These are phyloP conservation scores for Daktulosphaira vitifoliae DNA, from an alignment of 1,140 invertebrate species.

Conservation along the genomic window DNA sequence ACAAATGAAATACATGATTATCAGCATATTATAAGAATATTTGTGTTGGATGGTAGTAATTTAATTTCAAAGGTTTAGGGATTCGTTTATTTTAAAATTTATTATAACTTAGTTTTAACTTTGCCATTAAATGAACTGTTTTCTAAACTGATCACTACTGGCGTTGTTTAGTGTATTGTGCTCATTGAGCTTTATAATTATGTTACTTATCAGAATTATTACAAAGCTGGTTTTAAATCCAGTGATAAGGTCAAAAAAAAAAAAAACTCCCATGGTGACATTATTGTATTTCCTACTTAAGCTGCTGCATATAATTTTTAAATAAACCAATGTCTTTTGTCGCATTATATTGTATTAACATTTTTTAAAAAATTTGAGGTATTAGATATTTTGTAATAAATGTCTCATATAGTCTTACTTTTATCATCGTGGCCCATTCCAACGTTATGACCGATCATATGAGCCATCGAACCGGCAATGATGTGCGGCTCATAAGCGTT, in stretches of 20 bases:
- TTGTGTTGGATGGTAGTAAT: not conserved
- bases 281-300: not conserved
- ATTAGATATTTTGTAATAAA: not conserved
- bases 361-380: too few species aligned
- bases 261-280: not conserved
- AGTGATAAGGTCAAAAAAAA: slow-evolving; percentile 1
- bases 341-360: too few species aligned
- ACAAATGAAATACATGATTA: too few species aligned
- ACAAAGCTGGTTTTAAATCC: not conserved
- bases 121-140: not conserved
- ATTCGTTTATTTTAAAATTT: not conserved
- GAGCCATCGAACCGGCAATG: slow-evolving; percentile 83
- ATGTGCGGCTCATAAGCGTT: slow-evolving; percentile 90
- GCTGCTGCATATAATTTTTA: too few species aligned
- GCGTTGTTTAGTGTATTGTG: slow-evolving; percentile 6
- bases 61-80: slow-evolving; percentile 10
- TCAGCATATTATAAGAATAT: too few species aligned
- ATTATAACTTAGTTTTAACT: slow-evolving; percentile 15
- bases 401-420: slow-evolving; percentile 49
- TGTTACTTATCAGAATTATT: slow-evolving; percentile 22
- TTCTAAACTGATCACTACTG: slow-evolving; percentile 24
- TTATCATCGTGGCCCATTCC: slow-evolving; percentile 90
- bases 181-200: slow-evolving; percentile 30
- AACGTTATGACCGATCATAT: slow-evolving; percentile 95
- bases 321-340: too few species aligned